Evolutionary conservation across 1,140 invertebrate species (phyloP).

Genomic region (Lepidurus packardi): DNA sequence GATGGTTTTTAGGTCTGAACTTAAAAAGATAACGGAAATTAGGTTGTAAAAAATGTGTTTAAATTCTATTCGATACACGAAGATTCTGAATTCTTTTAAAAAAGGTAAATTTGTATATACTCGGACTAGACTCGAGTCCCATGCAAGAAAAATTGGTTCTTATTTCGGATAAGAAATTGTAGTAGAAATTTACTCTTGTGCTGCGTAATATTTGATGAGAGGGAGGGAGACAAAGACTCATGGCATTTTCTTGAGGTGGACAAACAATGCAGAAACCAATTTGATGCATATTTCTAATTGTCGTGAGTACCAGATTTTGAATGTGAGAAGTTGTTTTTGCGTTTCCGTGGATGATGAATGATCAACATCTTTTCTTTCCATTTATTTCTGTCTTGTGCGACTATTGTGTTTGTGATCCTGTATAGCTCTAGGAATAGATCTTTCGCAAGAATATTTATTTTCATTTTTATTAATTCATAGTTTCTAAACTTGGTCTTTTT

Average conservation of each 20-base stretch:
- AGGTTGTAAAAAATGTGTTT: background rate
- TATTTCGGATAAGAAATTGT: no score
- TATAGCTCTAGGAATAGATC: constrained; percentile 8
- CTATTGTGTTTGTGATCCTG: constrained; percentile 10
- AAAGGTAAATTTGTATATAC: background rate
- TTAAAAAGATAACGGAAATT: background rate
- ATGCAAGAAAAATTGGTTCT: background rate
- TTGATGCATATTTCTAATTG: constrained; percentile 1
- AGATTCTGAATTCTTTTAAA: background rate
- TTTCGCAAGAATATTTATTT: background rate
- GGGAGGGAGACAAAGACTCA: background rate
- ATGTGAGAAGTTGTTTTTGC: background rate
- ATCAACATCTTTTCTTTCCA: background rate
- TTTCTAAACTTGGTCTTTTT: no score
- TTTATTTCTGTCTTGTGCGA: constrained; percentile 16
- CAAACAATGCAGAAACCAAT: constrained; percentile 7
- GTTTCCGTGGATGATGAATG: background rate
- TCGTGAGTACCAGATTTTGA: background rate
- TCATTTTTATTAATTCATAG: no score
- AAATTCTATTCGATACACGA: background rate
- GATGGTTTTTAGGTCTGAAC: background rate
- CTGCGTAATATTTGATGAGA: background rate
- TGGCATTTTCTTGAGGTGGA: background rate
- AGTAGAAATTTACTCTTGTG: no score
- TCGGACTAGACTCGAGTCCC: background rate